Conservation (phyloP, 2,888 invertebrate species). For the Athalia cordata region DNA sequence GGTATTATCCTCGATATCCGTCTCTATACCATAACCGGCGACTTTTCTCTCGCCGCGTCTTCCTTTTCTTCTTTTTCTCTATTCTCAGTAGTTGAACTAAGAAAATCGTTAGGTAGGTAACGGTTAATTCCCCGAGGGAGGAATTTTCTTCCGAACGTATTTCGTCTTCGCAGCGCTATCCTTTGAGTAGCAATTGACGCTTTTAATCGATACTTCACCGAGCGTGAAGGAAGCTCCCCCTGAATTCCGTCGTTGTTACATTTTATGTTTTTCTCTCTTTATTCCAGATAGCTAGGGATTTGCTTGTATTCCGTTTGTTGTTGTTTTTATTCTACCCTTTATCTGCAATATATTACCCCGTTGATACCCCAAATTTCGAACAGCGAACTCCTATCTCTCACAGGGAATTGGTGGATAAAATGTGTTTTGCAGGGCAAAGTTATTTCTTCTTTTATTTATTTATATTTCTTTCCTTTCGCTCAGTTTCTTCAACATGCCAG, state of each 20-base stretch:
- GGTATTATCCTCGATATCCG: background rate
- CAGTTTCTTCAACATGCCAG: background rate
- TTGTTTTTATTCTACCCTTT: no score
- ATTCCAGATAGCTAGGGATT: no score
- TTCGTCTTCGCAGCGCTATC: background rate
- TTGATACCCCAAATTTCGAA: no score
- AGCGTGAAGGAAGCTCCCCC: background rate
- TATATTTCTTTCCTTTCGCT: background rate
- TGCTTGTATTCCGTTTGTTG: no score
- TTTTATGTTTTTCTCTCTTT: background rate
- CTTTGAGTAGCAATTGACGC: constrained; percentile 7
- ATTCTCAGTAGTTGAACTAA: background rate
- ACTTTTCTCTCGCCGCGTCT: background rate
- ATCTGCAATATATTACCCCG: no score
- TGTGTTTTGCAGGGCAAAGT: background rate
- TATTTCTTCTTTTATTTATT: background rate
- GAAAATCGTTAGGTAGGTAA: constrained; percentile 25
- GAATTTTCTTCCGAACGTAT: constrained; percentile 5
- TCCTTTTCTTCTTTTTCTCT: background rate
- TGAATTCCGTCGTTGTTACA: background rate
- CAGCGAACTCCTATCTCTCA: no score
- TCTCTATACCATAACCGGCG: background rate
- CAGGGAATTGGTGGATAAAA: no score
- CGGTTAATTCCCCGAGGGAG: constrained; percentile 28
- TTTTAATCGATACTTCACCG: background rate